These are phyloP conservation scores for Drosophila robusta DNA, from an alignment of 2,888 invertebrate genomes.

Conservation along the genomic window DNA sequence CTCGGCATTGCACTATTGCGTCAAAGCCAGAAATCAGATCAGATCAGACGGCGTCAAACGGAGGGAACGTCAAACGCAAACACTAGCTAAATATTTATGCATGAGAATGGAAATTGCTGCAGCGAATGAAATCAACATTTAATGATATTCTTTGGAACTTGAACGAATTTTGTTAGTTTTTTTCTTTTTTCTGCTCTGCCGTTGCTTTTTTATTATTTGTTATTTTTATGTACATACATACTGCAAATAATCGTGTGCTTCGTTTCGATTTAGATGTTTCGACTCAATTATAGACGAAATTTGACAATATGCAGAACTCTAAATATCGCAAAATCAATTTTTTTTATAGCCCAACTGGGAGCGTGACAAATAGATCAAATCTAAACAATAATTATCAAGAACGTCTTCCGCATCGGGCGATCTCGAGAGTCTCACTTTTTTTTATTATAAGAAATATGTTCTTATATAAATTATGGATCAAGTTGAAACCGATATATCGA, in stretches of 20 bases:
- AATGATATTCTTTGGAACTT: constrained; percentile 54
- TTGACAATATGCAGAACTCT: background rate
- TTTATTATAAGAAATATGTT: too few relatives aligned
- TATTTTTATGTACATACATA: constrained; percentile 13
- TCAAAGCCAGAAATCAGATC: constrained; percentile 53
- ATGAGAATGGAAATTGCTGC: constrained; percentile 61
- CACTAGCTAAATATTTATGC: constrained; percentile 72
- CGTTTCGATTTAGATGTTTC: constrained; percentile 18
- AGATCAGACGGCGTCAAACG: constrained; percentile 29
- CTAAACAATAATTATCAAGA: too few relatives aligned
- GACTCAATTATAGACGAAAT: constrained; percentile 3
- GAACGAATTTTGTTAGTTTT: constrained; percentile 33
- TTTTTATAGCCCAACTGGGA: too few relatives aligned
- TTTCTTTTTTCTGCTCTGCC: constrained; percentile 4
- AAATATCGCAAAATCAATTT: too few relatives aligned
- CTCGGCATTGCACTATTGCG: constrained; percentile 11
- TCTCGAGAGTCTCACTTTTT: too few relatives aligned
- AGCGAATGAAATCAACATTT: constrained; percentile 54
- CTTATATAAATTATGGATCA: too few relatives aligned
- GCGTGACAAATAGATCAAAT: too few relatives aligned
- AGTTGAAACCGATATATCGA: too few relatives aligned
- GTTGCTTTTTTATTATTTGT: constrained; percentile 15
- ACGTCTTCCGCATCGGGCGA: too few relatives aligned
- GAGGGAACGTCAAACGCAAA: constrained; percentile 29
- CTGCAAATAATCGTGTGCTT: constrained; percentile 21